phyloP scores from a whole-genome alignment of 2,888 invertebrate genomes.

The Cephus nigrinus region DNA sequence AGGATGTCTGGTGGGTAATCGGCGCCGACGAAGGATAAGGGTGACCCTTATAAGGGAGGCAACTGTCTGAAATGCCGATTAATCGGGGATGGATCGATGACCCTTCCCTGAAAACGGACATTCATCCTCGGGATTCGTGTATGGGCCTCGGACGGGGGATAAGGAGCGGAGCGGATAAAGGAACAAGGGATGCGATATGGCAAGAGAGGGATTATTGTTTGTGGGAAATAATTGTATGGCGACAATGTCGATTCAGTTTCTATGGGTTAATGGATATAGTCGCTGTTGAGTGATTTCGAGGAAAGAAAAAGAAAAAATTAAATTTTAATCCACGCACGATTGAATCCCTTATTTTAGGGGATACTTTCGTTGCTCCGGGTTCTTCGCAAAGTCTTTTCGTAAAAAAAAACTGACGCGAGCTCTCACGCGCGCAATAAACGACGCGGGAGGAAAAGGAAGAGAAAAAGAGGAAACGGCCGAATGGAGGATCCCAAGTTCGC shows the following conservation, averaged over 20 bases:
- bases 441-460: constrained; percentile 4
- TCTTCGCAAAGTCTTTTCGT: background rate
- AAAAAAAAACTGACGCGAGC: background rate
- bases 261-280: background rate
- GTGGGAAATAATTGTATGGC: background rate
- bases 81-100: background rate
- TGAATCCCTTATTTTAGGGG: background rate
- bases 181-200: background rate
- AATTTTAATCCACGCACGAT: background rate
- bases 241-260: too few species aligned
- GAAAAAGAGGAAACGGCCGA: constrained; percentile 4
- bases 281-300: background rate
- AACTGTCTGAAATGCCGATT: background rate
- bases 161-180: too few species aligned
- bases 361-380: background rate
- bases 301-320: background rate
- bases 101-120: background rate
- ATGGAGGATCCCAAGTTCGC: constrained; percentile 3
- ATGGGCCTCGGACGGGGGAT: background rate
- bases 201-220: background rate
- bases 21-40: background rate
- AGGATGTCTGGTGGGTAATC: background rate
- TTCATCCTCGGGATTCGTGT: background rate
- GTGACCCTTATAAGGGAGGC: background rate
- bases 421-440: constrained; percentile 10